A percentile compares a stretch with the other conserved stretches of the same genome.
phyloP scores from a whole-genome alignment of 1,140 invertebrate species.

The Diorhabda sublineata region DNA sequence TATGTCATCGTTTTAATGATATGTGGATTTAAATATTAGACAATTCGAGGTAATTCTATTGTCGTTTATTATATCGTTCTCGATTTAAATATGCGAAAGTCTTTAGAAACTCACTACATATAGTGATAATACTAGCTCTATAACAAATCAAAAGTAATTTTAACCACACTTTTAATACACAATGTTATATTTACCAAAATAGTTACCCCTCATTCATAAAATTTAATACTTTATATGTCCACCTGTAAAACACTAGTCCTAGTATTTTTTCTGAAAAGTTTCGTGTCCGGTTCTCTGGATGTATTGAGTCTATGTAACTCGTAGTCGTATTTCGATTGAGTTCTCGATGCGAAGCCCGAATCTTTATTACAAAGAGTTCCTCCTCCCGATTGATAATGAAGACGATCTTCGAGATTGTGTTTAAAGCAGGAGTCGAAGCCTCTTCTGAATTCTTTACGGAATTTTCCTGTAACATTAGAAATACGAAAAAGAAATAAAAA shows the following conservation, averaged over 20 bases:
- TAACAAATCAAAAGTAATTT: too few relatives aligned
- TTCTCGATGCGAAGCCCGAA: slow-evolving; percentile 7
- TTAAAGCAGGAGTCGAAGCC: slow-evolving; percentile 32
- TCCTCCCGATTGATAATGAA: slow-evolving; percentile 10
- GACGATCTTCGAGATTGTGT: neutral
- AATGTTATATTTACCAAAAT: too few relatives aligned
- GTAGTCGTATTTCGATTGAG: slow-evolving; percentile 10
- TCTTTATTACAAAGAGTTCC: slow-evolving; percentile 15
- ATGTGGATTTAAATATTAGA: too few relatives aligned
- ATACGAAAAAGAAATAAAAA: too few relatives aligned
- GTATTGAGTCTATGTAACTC: slow-evolving; percentile 15
- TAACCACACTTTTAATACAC: too few relatives aligned
- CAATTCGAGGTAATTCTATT: too few relatives aligned
- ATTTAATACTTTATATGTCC: slow-evolving; percentile 13
- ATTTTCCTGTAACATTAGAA: slow-evolving; percentile 32
- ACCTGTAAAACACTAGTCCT: slow-evolving; percentile 20
- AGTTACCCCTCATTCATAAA: neutral
- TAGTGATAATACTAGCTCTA: too few relatives aligned
- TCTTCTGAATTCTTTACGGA: slow-evolving; percentile 35
- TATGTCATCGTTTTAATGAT: too few relatives aligned
- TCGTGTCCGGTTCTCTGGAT: slow-evolving; percentile 3
- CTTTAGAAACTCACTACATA: too few relatives aligned
- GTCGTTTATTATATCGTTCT: too few relatives aligned
- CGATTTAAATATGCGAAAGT: too few relatives aligned
- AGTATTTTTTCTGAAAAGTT: slow-evolving; percentile 14